Base-by-base conservation (phyloP, 2,797 vertebrate genomes). In the Cyprinella venusta region DNA sequence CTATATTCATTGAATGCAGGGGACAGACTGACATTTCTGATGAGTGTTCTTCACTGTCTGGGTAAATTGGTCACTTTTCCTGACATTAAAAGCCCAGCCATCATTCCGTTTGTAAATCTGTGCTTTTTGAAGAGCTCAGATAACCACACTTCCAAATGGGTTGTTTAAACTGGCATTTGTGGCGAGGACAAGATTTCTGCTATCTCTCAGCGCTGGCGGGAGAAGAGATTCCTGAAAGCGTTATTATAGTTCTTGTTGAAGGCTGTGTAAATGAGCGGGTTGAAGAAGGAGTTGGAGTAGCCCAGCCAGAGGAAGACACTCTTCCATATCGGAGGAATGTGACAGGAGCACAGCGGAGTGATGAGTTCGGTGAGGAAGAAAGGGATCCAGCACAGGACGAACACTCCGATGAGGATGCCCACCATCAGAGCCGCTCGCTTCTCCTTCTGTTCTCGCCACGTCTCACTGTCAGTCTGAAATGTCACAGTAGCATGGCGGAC, bases 201-300 rank as follows among this genome's bases (percentile, higher is more conserved):
- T 59, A 40, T 76, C 72, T 40, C 21, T 88, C 75, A 85, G 86
- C 92, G 95, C 81, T 98, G 97, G 76, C 94, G 93, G 30, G 96
- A 96, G 87, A 99, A 97, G 50, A 98, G 94, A 92, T 95, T 98
- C 93, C 92, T 96, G 92, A 99, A 96, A 86, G 98, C 97, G 9
- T 95, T 98, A 92, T 96, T 99, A 92, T 99, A 99, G 94, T 96
- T 98, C 92, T 97, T 99, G 91, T 98, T 99, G 90, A 99, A 99
- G 83, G 97, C 97, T 0, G 97, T 99, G 90, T 99, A 99, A 90
- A 99, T 98, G 80, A 99, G 95, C 0, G 98, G 98, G 89, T 99
- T 99, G 86, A 99, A 99, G 92, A 99, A 97, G 64, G 98, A 99
- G 93, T 99, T 99, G 86, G 97, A 98, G 89, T 99, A 99, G 61